Percentiles rank a stretch among this genome's conserved stretches.
Evolutionary conservation across 2,797 vertebrate species (phyloP).

Genomic region (Fistularia tabacaria): DNA sequence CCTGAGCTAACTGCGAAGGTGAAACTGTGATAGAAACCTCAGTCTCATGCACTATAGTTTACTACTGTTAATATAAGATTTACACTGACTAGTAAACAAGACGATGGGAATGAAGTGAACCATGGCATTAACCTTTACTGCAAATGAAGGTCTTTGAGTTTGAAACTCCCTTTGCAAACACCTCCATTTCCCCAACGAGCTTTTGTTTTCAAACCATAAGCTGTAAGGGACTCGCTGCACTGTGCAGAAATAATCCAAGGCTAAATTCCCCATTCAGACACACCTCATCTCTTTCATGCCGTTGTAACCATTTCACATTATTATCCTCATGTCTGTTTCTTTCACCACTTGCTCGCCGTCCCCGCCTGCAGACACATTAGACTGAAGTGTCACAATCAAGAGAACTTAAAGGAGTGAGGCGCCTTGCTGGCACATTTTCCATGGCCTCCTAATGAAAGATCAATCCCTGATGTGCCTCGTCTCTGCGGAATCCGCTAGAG

Average conservation of each 20-base stretch:
- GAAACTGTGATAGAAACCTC: background rate
- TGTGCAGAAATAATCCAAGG: too few relatives aligned
- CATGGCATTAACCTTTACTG: too few relatives aligned
- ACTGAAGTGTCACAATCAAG: conserved; percentile 61
- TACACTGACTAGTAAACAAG: too few relatives aligned
- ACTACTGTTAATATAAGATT: too few relatives aligned
- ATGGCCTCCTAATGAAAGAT: conserved; percentile 69
- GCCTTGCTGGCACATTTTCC: conserved; percentile 59
- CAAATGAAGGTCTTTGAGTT: too few relatives aligned
- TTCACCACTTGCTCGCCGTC: background rate
- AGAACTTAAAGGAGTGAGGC: conserved; percentile 60
- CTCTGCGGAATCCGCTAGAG: conserved; percentile 48
- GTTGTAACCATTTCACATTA: background rate
- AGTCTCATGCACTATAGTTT: background rate
- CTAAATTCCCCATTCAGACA: background rate
- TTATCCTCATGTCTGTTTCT: conserved; percentile 4
- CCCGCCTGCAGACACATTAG: conserved; percentile 35
- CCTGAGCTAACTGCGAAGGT: conserved; percentile 51
- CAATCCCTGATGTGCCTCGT: conserved; percentile 64
- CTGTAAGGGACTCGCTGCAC: background rate
- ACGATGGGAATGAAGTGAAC: too few relatives aligned
- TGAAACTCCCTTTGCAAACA: too few relatives aligned
- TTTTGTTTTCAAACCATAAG: too few relatives aligned
- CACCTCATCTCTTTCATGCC: conserved; percentile 12
- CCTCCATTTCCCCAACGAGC: too few relatives aligned